Conservation (phyloP, 2,113 vertebrate species). For the Thalassarche chlororhynchos region DNA sequence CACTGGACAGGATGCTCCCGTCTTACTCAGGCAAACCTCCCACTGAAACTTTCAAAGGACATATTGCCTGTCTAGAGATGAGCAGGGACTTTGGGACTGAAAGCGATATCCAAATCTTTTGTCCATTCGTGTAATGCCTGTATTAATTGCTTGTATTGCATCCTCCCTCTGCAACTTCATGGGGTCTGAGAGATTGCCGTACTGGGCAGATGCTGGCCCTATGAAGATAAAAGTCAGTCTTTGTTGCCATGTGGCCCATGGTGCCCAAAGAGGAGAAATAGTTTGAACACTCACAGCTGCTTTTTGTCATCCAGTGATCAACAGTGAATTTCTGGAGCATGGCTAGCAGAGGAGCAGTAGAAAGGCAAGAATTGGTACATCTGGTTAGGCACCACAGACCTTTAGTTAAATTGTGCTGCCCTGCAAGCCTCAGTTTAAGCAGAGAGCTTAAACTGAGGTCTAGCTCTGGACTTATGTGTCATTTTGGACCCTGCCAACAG, state of each 20-base stretch:
- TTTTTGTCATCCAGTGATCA: background rate
- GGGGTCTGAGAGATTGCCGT: background rate
- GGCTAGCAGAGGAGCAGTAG: background rate
- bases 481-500: background rate
- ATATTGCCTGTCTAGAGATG: background rate
- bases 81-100: background rate
- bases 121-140: background rate
- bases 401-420: background rate
- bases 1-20: background rate
- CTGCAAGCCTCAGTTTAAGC: background rate
- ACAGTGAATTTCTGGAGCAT: background rate
- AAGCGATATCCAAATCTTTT: background rate
- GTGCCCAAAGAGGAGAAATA: background rate
- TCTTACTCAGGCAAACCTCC: background rate
- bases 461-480: background rate
- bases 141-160: background rate
- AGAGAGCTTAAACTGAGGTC: background rate
- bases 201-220: background rate
- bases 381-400: background rate
- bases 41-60: slow-evolving; percentile 1
- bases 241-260: background rate
- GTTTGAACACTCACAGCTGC: background rate
- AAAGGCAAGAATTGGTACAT: background rate
- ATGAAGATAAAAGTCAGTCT: background rate
- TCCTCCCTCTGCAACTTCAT: background rate